phyloP scores from a whole-genome alignment of 2,797 vertebrate genomes.

The Mus spretus region DNA sequence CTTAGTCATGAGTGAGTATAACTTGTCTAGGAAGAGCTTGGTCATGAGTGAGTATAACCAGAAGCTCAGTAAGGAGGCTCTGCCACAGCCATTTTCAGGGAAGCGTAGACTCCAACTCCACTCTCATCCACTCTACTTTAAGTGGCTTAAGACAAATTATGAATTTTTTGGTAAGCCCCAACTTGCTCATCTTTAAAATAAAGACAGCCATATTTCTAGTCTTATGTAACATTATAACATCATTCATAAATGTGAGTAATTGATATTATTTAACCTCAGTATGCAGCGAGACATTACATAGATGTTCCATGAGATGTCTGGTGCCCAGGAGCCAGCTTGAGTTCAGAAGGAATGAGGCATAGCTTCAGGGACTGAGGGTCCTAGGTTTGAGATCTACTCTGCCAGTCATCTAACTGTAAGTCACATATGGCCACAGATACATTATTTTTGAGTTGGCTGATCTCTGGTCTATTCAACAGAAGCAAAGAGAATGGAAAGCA shows the following conservation, averaged over 20 bases:
- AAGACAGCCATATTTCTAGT: neutral
- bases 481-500: neutral
- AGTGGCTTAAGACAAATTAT: neutral
- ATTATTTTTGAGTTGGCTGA: neutral
- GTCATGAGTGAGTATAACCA: no score
- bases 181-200: slow-evolving; percentile 43
- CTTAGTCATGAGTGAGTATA: no score
- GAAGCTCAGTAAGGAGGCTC: neutral
- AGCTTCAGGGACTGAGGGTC: no score
- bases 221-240: neutral
- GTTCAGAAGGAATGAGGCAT: neutral
- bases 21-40: neutral
- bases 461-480: neutral
- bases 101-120: neutral
- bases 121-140: neutral
- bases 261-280: slow-evolving; percentile 24
- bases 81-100: neutral
- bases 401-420: neutral
- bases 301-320: neutral
- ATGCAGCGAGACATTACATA: neutral
- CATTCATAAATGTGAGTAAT: neutral
- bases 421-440: neutral
- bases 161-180: neutral
- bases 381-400: neutral
- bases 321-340: neutral